Base-by-base conservation (phyloP, 1,140 invertebrate genomes). In the Hylaeus volcanicus region DNA sequence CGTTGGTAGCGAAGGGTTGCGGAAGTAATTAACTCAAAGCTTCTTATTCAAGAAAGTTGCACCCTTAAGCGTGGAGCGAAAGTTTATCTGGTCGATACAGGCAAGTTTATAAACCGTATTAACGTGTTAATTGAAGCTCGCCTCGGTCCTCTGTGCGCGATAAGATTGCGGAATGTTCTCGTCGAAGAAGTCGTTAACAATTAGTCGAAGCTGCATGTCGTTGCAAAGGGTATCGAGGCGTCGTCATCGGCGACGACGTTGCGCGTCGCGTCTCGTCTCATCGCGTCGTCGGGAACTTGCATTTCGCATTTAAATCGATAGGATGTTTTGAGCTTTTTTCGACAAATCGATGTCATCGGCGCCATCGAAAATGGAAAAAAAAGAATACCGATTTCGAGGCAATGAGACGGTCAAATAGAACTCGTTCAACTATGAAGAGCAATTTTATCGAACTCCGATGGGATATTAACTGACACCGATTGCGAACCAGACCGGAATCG, bases 1-100 rank as follows among this genome's bases (percentile, higher is more conserved):
- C 12, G 69, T 15, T 37, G 5, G 41, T 43, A 65, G 65, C 69
- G 69, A 68, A 45, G 58, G 58, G 6, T 60, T n/a, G 56, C 26
- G 53, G 58, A 77, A 56, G 74, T 81, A 81, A 81, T 77, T 77
- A 65, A 71, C 66, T 39, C 60, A 56, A 70, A 64, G 74, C 55
- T 81, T 77, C 79, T 77, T 69, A 70, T 75, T 51, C 66, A 14
- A 11, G 51, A 6, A 77, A 77, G 56, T 77, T 81, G 43, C 79
- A 12, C 51, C 26, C 15, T 45, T 56, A 60, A 68, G 65, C 63
- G 66, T 2, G 60, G 2, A 14, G 14, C 15, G 26, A 14, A 68
- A 75, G 15, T 80, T 80, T 80, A 68, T 80, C 64, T 65, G 51
- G 14, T 15, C 5, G 72, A 75, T 68, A 53, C 45, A 43, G 55